Evolutionary conservation across 2,888 invertebrate genomes (phyloP).

Genomic region (Gari tellinella): DNA sequence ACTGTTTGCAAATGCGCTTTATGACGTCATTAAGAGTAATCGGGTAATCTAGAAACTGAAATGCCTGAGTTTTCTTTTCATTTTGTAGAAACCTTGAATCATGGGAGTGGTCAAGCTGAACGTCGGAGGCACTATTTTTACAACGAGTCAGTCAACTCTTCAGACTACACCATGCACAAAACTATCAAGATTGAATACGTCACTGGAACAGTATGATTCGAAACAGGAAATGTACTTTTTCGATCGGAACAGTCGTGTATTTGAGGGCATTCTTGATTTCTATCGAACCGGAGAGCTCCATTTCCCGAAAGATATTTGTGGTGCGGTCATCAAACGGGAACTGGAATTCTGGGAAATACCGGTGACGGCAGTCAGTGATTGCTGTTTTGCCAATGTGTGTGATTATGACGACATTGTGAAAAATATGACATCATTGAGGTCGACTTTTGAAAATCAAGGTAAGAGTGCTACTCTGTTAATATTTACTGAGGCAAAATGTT

Average conservation of each 20-base stretch:
- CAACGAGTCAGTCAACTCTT: conserved; percentile 43
- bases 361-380: conserved; percentile 5
- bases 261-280: conserved; percentile 68
- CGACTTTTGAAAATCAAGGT: conserved; percentile 14
- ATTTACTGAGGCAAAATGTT: too few species aligned
- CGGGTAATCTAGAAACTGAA: too few species aligned
- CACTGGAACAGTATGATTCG: conserved; percentile 23
- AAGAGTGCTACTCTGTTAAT: not conserved
- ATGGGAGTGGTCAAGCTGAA: conserved; percentile 50
- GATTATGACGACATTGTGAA: conserved; percentile 9
- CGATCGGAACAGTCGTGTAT: conserved; percentile 70
- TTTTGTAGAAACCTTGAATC: too few species aligned
- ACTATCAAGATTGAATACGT: conserved; percentile 30
- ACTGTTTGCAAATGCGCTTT: too few species aligned
- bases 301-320: conserved; percentile 25
- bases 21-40: too few species aligned
- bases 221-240: conserved; percentile 63
- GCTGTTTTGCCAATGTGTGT: conserved; percentile 25
- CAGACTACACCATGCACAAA: conserved; percentile 42
- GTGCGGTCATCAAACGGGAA: conserved; percentile 17
- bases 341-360: conserved; percentile 36
- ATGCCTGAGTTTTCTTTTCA: too few species aligned
- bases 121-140: conserved; percentile 59
- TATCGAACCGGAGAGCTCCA: conserved; percentile 62
- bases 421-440: conserved; percentile 12